Conservation (phyloP, 92 coral and sea anemone genomes). For the Micromussa lordhowensis region DNA sequence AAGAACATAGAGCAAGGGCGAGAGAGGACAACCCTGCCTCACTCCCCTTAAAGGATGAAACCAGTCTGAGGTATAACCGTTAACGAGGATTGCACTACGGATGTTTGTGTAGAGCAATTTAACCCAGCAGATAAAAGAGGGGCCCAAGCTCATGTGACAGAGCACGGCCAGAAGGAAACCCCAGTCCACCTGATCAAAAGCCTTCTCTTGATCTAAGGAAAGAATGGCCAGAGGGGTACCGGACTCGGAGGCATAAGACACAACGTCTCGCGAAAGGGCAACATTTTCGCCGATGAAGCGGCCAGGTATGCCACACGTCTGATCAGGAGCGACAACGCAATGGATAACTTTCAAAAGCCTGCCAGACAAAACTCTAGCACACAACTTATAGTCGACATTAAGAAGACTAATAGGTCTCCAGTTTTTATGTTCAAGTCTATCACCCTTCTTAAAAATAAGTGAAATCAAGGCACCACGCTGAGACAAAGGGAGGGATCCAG, state of each 20-base stretch:
- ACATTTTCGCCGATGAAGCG: conserved; percentile 50
- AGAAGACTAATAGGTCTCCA: conserved; percentile 64
- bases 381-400: conserved; percentile 59
- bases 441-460: conserved; percentile 39
- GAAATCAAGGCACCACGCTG: conserved; percentile 20
- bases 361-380: conserved; percentile 17
- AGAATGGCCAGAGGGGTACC: conserved; percentile 22
- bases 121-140: conserved; percentile 49
- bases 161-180: conserved; percentile 36
- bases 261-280: conserved; percentile 25
- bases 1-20: conserved; percentile 32
- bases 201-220: conserved; percentile 69
- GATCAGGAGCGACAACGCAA: conserved; percentile 33
- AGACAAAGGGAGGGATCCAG: background rate
- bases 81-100: background rate
- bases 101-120: conserved; percentile 40
- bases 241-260: background rate
- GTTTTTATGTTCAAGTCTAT: conserved; percentile 12
- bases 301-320: conserved; percentile 60
- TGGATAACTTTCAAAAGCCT: conserved; percentile 37
- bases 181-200: conserved; percentile 72
- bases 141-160: conserved; percentile 55
- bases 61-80: conserved; percentile 12
- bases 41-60: conserved; percentile 23
- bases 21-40: conserved; percentile 46